Conservation (phyloP, 2,888 invertebrate genomes). For the Kryphioiulus occultus region DNA sequence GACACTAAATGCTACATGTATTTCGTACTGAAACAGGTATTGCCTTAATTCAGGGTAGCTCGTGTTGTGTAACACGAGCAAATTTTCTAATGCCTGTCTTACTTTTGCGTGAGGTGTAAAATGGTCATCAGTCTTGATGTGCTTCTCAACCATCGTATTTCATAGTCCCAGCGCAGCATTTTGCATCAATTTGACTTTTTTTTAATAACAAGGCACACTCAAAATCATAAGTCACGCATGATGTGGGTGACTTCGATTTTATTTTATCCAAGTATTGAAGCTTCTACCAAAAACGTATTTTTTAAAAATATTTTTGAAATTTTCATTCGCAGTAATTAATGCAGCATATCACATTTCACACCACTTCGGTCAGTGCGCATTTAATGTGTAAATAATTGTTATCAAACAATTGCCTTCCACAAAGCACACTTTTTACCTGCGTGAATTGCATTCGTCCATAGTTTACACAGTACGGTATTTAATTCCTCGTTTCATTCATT, state of each 20-base stretch:
- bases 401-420: background rate
- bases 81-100: background rate
- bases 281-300: background rate
- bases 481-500: background rate
- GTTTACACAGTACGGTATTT: background rate
- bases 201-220: too few species aligned
- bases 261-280: background rate
- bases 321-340: background rate
- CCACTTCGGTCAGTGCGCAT: background rate
- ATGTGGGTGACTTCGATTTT: background rate
- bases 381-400: background rate
- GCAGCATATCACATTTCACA: conserved; percentile 16
- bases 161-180: background rate
- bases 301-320: too few species aligned
- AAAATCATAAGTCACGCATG: too few species aligned
- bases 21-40: conserved; percentile 1
- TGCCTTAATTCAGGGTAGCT: conserved; percentile 25
- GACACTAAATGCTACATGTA: background rate
- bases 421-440: conserved; percentile 1
- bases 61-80: background rate
- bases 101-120: background rate
- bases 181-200: background rate
- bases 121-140: background rate
- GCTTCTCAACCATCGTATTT: background rate
- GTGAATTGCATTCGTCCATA: background rate